phyloP scores from a whole-genome alignment of 2,888 invertebrate species.

The Silvanus unidentatus region DNA sequence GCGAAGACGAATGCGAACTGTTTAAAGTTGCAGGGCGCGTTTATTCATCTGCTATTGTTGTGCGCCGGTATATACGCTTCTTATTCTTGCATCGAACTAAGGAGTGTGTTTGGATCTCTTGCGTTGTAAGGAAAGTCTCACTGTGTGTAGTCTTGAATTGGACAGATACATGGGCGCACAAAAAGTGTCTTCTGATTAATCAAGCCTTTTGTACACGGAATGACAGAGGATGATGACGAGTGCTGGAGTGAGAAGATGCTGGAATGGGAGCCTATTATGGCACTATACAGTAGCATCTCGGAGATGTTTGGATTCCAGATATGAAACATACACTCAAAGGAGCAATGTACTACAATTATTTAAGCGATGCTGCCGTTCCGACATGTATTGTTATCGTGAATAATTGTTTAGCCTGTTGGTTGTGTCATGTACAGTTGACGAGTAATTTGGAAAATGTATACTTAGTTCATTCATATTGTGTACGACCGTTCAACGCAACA shows the following conservation, averaged over 20 bases:
- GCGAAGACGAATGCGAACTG: slow-evolving; percentile 35
- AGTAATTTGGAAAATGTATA: background rate
- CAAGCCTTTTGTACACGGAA: slow-evolving; percentile 8
- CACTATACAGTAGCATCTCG: background rate
- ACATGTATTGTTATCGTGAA: slow-evolving; percentile 15
- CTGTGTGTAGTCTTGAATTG: background rate
- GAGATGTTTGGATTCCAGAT: slow-evolving; percentile 3
- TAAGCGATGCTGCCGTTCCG: slow-evolving; percentile 7
- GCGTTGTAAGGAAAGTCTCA: too few species aligned
- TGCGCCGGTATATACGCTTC: too few species aligned
- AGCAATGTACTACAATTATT: slow-evolving; percentile 10
- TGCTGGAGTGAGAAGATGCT: slow-evolving; percentile 7
- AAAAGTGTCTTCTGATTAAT: slow-evolving; percentile 9
- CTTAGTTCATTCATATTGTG: too few species aligned
- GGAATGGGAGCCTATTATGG: background rate
- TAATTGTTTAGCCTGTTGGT: slow-evolving; percentile 13
- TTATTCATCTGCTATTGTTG: slow-evolving; percentile 29
- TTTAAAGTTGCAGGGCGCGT: slow-evolving; percentile 33
- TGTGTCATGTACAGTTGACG: slow-evolving; percentile 6
- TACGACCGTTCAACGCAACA: too few species aligned
- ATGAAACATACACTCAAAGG: slow-evolving; percentile 10
- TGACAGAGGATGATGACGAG: background rate
- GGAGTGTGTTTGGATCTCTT: too few species aligned
- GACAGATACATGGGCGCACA: slow-evolving; percentile 6
- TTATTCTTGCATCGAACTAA: too few species aligned